A percentile compares a stretch with the other conserved stretches of the same genome.
Conservation (phyloP, 2,888 invertebrate genomes). For the Argyra leucocephala region DNA sequence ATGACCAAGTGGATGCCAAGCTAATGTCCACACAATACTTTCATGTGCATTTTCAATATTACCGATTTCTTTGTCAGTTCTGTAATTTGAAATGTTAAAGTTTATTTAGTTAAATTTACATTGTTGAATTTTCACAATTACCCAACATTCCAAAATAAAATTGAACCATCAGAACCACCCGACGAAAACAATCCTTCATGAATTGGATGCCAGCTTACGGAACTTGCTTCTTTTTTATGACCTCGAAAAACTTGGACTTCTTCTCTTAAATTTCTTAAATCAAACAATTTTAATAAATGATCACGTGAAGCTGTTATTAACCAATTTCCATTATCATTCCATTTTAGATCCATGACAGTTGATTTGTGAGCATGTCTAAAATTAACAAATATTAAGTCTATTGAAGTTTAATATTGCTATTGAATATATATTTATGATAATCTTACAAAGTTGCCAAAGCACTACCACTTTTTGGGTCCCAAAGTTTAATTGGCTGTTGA, state of each 20-base stretch:
- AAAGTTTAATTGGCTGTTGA: slow-evolving; percentile 97
- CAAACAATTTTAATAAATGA: slow-evolving; percentile 94
- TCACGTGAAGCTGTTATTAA: slow-evolving; percentile 95
- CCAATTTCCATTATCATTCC: slow-evolving; percentile 99
- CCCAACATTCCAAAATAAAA: slow-evolving; percentile 98
- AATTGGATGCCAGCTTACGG: slow-evolving; percentile 95
- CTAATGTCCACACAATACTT: slow-evolving; percentile 96
- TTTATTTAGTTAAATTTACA: neutral
- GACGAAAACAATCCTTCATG: slow-evolving; percentile 96
- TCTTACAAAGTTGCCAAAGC: slow-evolving; percentile 86
- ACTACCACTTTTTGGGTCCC: slow-evolving; percentile 96
- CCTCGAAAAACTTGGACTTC: slow-evolving; percentile 97
- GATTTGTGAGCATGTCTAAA: slow-evolving; percentile 93
- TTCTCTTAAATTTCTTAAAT: slow-evolving; percentile 87
- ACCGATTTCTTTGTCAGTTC: slow-evolving; percentile 95
- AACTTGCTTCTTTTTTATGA: slow-evolving; percentile 97
- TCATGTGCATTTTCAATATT: slow-evolving; percentile 98
- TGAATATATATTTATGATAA: neutral
- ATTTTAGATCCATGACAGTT: slow-evolving; percentile 97
- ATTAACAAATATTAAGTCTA: neutral
- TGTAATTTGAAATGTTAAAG: slow-evolving; percentile 29
- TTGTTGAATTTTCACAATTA: slow-evolving; percentile 36
- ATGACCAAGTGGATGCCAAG: slow-evolving; percentile 99
- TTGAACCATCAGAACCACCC: slow-evolving; percentile 96
- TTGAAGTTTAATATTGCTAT: no score